Base-by-base conservation (phyloP, 2,888 invertebrate genomes). In the Rhagonycha fulva region DNA sequence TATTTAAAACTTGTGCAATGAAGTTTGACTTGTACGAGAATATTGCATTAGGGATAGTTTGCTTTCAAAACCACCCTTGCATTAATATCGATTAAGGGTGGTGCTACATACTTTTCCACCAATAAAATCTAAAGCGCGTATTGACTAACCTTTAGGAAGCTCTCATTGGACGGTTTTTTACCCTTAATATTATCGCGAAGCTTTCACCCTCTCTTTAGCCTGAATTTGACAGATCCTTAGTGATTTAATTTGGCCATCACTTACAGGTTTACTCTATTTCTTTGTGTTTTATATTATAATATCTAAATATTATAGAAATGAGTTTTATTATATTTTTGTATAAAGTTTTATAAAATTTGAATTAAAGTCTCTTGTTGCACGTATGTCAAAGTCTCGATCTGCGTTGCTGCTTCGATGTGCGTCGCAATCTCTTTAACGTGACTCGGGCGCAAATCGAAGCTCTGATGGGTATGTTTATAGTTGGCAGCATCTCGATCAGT, bases 181-280 rank as follows among this genome's bases (percentile, higher is more conserved):
- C 47, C 47, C 47, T 47, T 47, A 47, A 47, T 47, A 2, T n/a
- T n/a, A n/a, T 5, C n/a, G n/a, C 47, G 3, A 47, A 47, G 47
- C 19, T 23, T 28, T 74, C 26, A 14, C 32, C 14, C 60, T 14
- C 26, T 14, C 32, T 71, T n/a, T 70, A 66, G 68, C 81, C 79
- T 85, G 85, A 75, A 77, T 70, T 47, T 83, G 85, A 84, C 85
- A 85, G 83, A 78, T 80, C 75, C 75, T 80, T 80, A 82, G 81
- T 76, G 81, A 80, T 76, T 79, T 68, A 69, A 80, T 80, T 77
- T 70, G 76, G 70, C 83, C 78, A 84, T 85, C 85, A 85, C 80
- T 81, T 84, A 82, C 85, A 85, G 85, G 83, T 79, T 75, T 67
- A 23, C 12, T 3, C 11, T 14, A 14, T 63, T 19, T 61, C 28